phyloP scores from a whole-genome alignment of 2,797 vertebrate genomes.

The Myioborus miniatus region DNA sequence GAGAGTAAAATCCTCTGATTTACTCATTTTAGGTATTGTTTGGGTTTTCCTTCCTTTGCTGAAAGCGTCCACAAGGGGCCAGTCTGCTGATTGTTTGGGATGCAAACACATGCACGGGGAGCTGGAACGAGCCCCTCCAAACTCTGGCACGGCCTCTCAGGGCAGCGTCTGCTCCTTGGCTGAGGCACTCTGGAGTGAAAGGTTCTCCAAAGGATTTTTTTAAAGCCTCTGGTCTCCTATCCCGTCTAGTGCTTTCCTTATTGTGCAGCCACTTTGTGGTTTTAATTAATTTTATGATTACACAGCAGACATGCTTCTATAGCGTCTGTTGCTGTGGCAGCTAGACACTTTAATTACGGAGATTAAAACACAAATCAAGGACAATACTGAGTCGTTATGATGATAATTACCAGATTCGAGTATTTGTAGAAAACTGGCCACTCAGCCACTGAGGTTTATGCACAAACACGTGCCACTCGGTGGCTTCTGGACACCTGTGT shows the following conservation, averaged over 20 bases:
- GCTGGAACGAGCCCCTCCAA: background rate
- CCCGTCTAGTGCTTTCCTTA: background rate
- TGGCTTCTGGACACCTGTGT: background rate
- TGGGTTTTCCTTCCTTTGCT: slow-evolving; percentile 8
- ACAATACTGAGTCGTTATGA: slow-evolving; percentile 50
- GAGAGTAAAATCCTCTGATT: background rate
- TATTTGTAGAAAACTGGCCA: slow-evolving; percentile 29
- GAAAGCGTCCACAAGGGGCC: slow-evolving; percentile 36
- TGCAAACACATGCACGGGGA: background rate
- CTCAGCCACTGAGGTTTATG: slow-evolving; percentile 3
- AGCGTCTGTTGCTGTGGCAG: slow-evolving; percentile 60
- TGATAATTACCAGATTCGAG: slow-evolving; percentile 47
- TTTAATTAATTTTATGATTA: slow-evolving; percentile 70
- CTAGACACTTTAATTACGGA: slow-evolving; percentile 67
- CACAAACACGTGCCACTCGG: background rate
- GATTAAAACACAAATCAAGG: slow-evolving; percentile 69
- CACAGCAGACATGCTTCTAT: slow-evolving; percentile 37
- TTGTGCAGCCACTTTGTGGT: slow-evolving; percentile 20
- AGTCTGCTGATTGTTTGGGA: slow-evolving; percentile 3
- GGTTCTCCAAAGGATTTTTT: background rate
- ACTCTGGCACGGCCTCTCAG: fast-evolving
- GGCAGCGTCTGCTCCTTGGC: background rate
- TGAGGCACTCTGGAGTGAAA: background rate
- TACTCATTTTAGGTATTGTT: background rate
- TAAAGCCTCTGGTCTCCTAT: background rate